Evolutionary conservation across 2,797 vertebrate genomes (phyloP).

Genomic region (Pitangus sulphuratus): DNA sequence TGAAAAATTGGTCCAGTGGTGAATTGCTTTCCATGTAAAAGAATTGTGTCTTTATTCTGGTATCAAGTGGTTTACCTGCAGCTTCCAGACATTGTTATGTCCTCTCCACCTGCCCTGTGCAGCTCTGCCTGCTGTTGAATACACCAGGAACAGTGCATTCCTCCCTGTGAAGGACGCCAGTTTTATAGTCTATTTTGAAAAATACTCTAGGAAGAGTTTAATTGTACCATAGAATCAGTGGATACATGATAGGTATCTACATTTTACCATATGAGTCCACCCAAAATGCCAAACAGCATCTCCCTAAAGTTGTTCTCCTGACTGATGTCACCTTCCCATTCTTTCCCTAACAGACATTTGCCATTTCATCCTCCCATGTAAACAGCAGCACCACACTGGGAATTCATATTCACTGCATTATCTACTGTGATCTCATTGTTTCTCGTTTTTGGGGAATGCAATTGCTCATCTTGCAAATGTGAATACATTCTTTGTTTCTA

Average conservation of each 20-base stretch:
- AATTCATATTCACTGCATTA: background rate
- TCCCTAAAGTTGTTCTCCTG: background rate
- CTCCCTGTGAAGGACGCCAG: background rate
- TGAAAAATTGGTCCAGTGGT: background rate
- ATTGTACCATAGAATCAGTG: background rate
- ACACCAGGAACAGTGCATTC: background rate
- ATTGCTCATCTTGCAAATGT: conserved; percentile 10
- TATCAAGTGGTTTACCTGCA: background rate
- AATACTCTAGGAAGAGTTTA: background rate
- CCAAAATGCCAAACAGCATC: background rate
- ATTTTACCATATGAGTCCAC: background rate
- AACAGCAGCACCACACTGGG: background rate
- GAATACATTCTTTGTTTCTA: conserved; percentile 35
- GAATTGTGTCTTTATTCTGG: background rate
- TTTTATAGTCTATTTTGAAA: background rate
- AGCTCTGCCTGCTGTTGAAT: background rate
- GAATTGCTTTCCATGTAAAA: background rate
- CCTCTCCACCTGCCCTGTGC: background rate
- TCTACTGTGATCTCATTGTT: background rate
- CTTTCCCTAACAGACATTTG: background rate
- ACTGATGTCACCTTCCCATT: background rate
- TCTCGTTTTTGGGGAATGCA: background rate
- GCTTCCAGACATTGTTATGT: background rate
- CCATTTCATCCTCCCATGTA: background rate
- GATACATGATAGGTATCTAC: rapidly evolving